Base-by-base conservation (phyloP, 2,797 vertebrate genomes). In the Girardinus metallicus region DNA sequence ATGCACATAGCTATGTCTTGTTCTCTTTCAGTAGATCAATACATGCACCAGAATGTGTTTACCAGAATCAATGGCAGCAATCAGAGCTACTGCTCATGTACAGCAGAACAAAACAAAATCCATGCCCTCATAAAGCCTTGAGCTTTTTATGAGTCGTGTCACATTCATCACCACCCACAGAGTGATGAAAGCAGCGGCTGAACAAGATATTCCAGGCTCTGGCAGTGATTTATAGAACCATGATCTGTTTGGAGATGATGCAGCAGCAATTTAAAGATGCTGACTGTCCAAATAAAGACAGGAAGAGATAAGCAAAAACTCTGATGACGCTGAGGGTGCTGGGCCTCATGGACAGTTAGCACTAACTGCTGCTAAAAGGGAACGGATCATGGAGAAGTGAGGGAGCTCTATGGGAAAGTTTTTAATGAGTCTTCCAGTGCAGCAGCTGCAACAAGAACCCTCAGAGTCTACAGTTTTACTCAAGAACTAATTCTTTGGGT, bases 251-350 rank as follows among this genome's bases (percentile, higher is more conserved):
- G 88, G 83, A 83, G 23, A 51, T 13, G 75, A 75, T 80, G 82
- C 39, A 55, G 73, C 62, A 66, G 78, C 47, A 23, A 60, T 84
- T 70, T 75, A 86, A 80, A 85, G 36, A 72, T 43, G 79, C 60
- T 75, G 86, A 89, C 85, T 80, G 76, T 85, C 83, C 76, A 78
- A 71, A 86, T 83, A 75, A 81, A 85, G 77, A 80, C 73, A 8
- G n/a, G 78, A 23, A 66, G 76, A 57, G 66, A n/a, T n/a, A 13
- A 74, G 76, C 76, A 84, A 75, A 75, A 88, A 85, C 43, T 44
- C 72, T 36, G 68, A 39, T 21, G 81, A 79, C 80, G 31, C 68
- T 73, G 41, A 44, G 41, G 68, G 16, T 29, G 26, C 11, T 44
- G 68, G 79, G 43, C 68, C 74, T 84, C 55, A 74, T 73, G 41